Conservation (phyloP, 2,113 vertebrate species). For the Aleadryas rufinucha region DNA sequence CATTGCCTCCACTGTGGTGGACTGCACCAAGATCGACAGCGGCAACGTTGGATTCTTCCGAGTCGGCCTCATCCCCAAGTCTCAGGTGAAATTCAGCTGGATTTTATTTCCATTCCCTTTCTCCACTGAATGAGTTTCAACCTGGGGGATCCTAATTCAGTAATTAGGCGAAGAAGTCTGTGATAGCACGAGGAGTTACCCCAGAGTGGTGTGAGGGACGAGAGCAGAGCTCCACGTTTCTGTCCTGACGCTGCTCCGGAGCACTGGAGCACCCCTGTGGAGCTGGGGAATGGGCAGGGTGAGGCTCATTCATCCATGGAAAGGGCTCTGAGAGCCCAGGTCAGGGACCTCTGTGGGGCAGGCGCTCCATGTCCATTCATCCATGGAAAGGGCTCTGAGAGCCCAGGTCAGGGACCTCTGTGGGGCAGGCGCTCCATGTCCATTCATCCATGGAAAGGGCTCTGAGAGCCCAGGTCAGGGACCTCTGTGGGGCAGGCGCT, state of each 20-base stretch:
- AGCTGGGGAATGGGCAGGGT: background rate
- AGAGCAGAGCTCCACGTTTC: rapidly evolving
- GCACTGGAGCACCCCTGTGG: background rate
- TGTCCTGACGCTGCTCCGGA: background rate
- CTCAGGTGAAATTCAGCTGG: slow-evolving; percentile 74
- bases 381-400: background rate
- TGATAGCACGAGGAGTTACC: background rate
- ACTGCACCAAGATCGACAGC: slow-evolving; percentile 86
- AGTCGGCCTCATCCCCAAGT: slow-evolving; percentile 85
- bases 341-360: rapidly evolving
- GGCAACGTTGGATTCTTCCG: slow-evolving; percentile 86
- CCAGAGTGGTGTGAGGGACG: background rate
- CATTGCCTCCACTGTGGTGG: slow-evolving; percentile 89
- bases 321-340: background rate
- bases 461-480: background rate
- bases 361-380: too few species aligned
- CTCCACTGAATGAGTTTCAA: background rate
- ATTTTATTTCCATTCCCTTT: background rate
- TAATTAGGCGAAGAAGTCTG: background rate
- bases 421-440: background rate
- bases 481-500: background rate
- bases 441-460: background rate
- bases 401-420: rapidly evolving
- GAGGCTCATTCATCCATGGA: rapidly evolving
- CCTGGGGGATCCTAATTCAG: background rate